These are phyloP conservation scores for Rostratula benghalensis DNA, from an alignment of 2,113 vertebrate genomes.

Conservation along the genomic window DNA sequence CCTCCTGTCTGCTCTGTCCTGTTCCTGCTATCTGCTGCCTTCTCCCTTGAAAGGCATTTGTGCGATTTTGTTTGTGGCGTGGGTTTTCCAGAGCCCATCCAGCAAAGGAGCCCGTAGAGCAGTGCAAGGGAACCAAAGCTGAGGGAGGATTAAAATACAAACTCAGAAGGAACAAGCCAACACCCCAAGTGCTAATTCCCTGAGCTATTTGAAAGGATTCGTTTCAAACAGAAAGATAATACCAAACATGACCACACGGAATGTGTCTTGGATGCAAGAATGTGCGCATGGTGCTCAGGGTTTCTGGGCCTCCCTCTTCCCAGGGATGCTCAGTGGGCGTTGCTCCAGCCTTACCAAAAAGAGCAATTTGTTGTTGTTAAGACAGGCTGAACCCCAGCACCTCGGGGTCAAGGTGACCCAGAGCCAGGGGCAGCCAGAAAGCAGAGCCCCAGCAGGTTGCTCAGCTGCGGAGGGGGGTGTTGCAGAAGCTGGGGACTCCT, in stretches of 20 bases:
- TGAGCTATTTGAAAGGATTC: neutral
- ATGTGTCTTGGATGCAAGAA: neutral
- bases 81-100: neutral
- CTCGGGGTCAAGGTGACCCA: neutral
- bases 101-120: neutral
- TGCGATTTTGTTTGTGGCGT: neutral
- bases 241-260: neutral
- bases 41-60: neutral
- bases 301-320: neutral
- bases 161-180: neutral
- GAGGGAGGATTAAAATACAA: neutral
- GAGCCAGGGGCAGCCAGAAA: neutral
- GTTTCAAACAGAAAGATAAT: neutral
- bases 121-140: neutral
- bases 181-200: neutral
- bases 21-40: neutral
- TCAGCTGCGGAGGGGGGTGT: neutral
- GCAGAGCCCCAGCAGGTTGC: neutral
- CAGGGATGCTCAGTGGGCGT: neutral
- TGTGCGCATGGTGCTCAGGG: neutral
- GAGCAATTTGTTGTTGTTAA: fast-evolving
- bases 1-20: neutral
- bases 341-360: neutral
- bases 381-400: neutral
- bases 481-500: neutral